Conservation (phyloP, 2,797 vertebrate genomes). For the Acridotheres tristis region DNA sequence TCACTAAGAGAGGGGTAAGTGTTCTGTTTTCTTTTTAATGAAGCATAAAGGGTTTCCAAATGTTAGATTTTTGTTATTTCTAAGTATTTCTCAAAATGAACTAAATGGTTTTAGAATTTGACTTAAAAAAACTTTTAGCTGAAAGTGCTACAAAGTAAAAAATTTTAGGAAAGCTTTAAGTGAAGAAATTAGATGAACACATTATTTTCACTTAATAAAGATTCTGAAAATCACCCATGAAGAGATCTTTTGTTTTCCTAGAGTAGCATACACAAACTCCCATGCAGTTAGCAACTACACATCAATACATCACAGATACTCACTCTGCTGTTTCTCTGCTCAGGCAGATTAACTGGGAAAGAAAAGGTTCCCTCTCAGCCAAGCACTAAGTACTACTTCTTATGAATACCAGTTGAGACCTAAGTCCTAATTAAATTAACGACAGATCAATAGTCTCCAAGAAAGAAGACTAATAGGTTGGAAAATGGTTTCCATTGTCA, state of each 20-base stretch:
- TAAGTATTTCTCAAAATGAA: background rate
- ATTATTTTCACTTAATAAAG: background rate
- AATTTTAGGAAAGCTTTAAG: background rate
- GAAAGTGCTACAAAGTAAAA: background rate
- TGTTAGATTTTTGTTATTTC: background rate
- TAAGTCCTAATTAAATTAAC: background rate
- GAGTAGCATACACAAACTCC: background rate
- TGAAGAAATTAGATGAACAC: rapidly evolving
- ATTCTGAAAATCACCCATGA: background rate
- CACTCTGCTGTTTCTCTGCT: background rate
- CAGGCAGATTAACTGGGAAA: background rate
- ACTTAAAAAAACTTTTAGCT: background rate
- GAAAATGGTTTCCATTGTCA: background rate
- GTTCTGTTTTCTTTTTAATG: background rate
- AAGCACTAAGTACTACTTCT: background rate
- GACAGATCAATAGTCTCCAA: background rate
- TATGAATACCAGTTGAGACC: background rate
- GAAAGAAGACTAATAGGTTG: background rate
- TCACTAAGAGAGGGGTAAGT: background rate
- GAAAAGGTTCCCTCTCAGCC: background rate
- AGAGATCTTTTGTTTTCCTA: background rate
- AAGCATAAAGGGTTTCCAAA: background rate
- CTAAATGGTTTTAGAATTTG: background rate
- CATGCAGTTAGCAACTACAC: background rate
- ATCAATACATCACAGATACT: background rate